Evolutionary conservation across 1,140 invertebrate genomes (phyloP), one percentile per base, ranked within the genome.

Genomic region (Trinorchestia longiramus): DNA sequence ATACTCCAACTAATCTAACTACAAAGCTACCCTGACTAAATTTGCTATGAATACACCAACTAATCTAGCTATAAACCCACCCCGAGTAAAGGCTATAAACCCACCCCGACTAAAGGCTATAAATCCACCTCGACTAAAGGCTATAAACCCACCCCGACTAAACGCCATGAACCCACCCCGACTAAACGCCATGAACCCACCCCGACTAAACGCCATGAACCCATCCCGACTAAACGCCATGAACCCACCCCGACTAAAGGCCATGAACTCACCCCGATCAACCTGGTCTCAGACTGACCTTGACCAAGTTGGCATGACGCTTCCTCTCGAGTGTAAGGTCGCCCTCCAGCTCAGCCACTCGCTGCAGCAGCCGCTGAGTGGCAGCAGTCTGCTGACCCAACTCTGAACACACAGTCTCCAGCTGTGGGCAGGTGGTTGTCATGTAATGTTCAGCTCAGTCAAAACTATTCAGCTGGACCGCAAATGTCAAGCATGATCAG

Each of bases 341-440:
- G 19, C 88, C 88, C 41, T 91, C 88, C 88, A 91, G 41, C 88
- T 91, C 88, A 4, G 88, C 41, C 88, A 91, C 88, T 0, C 88
- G 88, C 43, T 43, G 88, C 88, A 91, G 43, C 88, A 91, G 43
- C 88, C 43, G 41, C 88, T 91, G 88, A 3, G 88, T 91, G 41
- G 88, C 88, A 42, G 19, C 88, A 15, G 6, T 44, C 88, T 91
- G 88, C 11, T 91, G 88, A 4, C 88, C 43, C 88, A 91, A 28
- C 88, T 91, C 88, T 28, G 88, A 91, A 42, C 88, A 91, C 88
- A 91, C 88, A 0, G 88, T 44, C 88, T 91, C 88, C 88, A 91
- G 88, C 43, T 77, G 28, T 28, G 15, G 62, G 62, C 62, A 77
- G 28, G 3, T 3, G 62, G 62, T 77, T 36, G 62, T 36, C 15